A percentile compares a stretch with the other conserved stretches of the same genome.
Evolutionary conservation across 1,140 invertebrate species (phyloP).

Genomic region (Luehdorfia chinensis): DNA sequence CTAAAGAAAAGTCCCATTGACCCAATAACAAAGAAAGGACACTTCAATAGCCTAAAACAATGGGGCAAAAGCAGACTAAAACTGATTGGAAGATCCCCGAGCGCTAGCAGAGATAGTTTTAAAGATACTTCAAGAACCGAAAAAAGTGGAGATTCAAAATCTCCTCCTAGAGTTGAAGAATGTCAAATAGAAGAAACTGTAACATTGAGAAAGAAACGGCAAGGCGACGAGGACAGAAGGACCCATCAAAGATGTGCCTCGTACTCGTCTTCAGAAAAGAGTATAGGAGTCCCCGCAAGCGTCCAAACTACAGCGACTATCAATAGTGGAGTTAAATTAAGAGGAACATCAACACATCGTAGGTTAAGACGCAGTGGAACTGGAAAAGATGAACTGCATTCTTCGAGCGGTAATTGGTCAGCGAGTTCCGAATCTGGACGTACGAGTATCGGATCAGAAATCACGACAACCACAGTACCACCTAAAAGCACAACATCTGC

Average conservation of each 20-base stretch:
- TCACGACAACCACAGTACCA: conserved; percentile 84
- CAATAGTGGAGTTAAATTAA: conserved; percentile 82
- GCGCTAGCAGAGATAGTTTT: conserved; percentile 68
- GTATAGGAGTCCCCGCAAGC: conserved; percentile 79
- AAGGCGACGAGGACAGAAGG: conserved; percentile 73
- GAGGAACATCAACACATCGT: conserved; percentile 82
- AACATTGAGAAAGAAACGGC: conserved; percentile 77
- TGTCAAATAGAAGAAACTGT: conserved; percentile 82
- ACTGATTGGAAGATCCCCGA: conserved; percentile 81
- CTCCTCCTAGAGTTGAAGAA: conserved; percentile 71
- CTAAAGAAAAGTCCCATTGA: conserved; percentile 80
- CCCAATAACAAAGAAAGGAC: conserved; percentile 81
- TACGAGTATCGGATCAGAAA: conserved; percentile 89
- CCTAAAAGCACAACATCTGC: conserved; percentile 83
- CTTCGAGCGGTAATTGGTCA: conserved; percentile 96
- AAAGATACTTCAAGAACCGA: conserved; percentile 68
- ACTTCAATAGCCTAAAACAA: conserved; percentile 88
- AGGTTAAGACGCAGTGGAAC: conserved; percentile 78
- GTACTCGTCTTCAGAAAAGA: conserved; percentile 84
- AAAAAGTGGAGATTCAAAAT: conserved; percentile 59
- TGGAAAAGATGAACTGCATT: conserved; percentile 87
- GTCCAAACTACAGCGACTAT: conserved; percentile 76
- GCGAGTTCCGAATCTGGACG: conserved; percentile 92
- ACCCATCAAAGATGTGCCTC: conserved; percentile 86
- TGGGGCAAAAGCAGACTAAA: conserved; percentile 88